Base-by-base conservation (phyloP, 2,888 invertebrate species). In the Noctua janthe region DNA sequence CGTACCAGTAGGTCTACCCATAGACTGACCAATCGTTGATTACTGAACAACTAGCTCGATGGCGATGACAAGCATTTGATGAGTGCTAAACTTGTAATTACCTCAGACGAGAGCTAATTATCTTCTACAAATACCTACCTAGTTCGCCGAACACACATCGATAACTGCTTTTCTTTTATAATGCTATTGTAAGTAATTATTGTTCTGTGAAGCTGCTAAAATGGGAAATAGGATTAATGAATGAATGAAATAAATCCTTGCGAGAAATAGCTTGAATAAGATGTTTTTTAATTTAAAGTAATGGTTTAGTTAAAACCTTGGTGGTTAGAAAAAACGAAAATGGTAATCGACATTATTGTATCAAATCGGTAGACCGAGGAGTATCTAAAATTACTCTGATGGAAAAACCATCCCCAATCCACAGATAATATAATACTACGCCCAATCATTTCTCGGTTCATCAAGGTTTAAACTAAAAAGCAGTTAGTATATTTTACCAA, bases 61-160 rank as follows among this genome's bases (percentile, higher is more conserved):
- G n/a, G 35, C 20, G 64, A 82, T 78, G 83, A 86, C 78, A 83
- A 84, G 83, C 69, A 20, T 39, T 67, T 75, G 79, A 83, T 79
- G 79, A 75, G 70, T 62, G 39, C 62, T 67, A 70, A 74, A 62
- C 10, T 51, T 49, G 84, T 87, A 87, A 83, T 79, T 87, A 84
- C 75, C 74, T 72, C 49, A 67, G 71, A 75, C 70, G 74, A 80
- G 72, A 85, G 66, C 87, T 84, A 87, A 85, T 85, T 85, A 84
- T 59, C 75, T 77, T 64, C 66, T n/a, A 67, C 43, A 59, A 75
- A 71, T 35, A 35, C 7, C 17, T 11, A 10, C 64, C 10, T 83
- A 71, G 66, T 83, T 67, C 74, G 62, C 15, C 39, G 84, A 78
- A 74, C 35, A 62, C 43, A 62, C 2, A 0, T 67, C 29, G 54